These are phyloP conservation scores for Fissipunctia ypsillon DNA, from an alignment of 2,888 invertebrate species.

Conservation along the genomic window DNA sequence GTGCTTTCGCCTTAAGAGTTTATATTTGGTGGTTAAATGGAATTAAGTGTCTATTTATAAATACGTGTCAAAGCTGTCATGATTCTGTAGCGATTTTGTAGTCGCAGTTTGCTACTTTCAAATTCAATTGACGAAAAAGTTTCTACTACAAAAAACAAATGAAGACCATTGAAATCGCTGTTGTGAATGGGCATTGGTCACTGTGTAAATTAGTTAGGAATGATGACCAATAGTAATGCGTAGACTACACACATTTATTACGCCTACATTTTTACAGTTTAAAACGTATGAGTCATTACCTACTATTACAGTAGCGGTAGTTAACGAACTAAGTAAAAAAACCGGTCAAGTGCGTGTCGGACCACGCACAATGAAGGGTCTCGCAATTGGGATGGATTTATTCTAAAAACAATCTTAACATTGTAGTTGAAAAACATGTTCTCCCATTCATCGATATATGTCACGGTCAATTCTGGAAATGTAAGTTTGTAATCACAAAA, in stretches of 20 bases:
- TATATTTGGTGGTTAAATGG: conserved; percentile 5
- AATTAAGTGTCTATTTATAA: background rate
- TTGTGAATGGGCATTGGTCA: conserved; percentile 31
- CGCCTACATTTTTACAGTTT: conserved; percentile 38
- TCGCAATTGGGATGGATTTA: too few species aligned
- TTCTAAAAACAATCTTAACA: too few species aligned
- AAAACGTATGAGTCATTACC: conserved; percentile 31
- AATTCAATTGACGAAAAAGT: conserved; percentile 1
- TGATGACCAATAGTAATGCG: conserved; percentile 37
- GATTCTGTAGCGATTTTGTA: background rate
- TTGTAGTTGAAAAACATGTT: too few species aligned
- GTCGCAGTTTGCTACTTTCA: background rate
- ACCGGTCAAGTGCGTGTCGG: too few species aligned
- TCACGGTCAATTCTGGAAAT: too few species aligned
- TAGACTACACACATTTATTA: conserved; percentile 8
- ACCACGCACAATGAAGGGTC: too few species aligned
- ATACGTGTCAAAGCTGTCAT: background rate
- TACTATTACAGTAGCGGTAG: conserved; percentile 3
- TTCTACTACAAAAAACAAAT: conserved; percentile 4
- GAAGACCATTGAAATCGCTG: conserved; percentile 1
- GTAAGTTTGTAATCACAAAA: too few species aligned
- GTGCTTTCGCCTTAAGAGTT: too few species aligned
- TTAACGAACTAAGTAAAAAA: background rate
- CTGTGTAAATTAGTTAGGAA: conserved; percentile 9
- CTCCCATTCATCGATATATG: too few species aligned